Base-by-base conservation (phyloP, 2,797 vertebrate genomes). In the Trichosurus vulpecula region DNA sequence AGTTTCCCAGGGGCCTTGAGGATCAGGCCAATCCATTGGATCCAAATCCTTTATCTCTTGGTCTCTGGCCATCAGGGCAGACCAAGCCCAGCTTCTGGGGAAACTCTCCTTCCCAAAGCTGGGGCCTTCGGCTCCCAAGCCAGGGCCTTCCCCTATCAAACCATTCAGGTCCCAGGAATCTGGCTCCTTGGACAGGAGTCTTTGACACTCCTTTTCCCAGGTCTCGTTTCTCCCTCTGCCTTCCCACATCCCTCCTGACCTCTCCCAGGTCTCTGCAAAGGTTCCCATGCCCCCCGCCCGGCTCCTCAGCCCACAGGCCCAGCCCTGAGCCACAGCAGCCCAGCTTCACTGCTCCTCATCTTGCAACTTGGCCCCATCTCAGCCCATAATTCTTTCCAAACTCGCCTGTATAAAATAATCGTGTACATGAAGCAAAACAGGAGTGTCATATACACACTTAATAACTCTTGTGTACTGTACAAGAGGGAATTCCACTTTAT, bases 401-500 rank as follows among this genome's bases (percentile, higher is more conserved):
- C 98, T 98, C 93, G 96, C 98, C 98, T 98, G 98, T 98, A 98
- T 98, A 99, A 99, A 99, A 98, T 98, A 99, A 99, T 98, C 98
- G 98, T 98, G 98, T 98, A 98, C 98, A 98, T 98, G 98, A 99
- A 98, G 98, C 98, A 98, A 98, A 99, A 99, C 98, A 99, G 98
- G 98, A 98, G 98, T 98, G 98, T 98, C 98, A 97, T 98, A 98
- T 98, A 98, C 98, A 98, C 98, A 98, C 98, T 98, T 99, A 98
- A 99, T 99, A 99, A 99, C 98, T 98, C 98, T 98, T 98, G 98
- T 97, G 97, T 98, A 98, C 98, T 98, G 97, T 98, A 98, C 98
- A 98, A 98, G 98, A 98, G 98, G 98, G 98, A 98, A 98, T 98
- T 98, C 98, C 98, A 98, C 98, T 98, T 98, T 96, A 97, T 98